These are phyloP conservation scores for Tachypleus tridentatus DNA, from an alignment of 1,140 invertebrate genomes.

Conservation along the genomic window DNA sequence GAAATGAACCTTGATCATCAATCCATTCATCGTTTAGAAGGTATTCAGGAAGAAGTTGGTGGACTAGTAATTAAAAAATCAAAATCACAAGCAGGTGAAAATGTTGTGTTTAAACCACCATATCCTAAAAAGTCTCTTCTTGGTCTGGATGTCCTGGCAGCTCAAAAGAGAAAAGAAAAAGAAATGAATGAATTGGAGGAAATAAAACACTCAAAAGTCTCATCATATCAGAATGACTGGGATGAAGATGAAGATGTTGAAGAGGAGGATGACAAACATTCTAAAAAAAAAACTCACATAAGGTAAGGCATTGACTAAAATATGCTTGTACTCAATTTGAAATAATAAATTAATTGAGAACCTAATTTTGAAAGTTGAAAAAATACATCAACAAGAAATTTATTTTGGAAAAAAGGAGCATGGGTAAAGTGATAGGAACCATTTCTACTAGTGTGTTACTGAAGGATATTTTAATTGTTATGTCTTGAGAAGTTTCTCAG, in stretches of 20 bases:
- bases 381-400: no score
- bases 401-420: no score
- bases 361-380: no score
- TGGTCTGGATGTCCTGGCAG: constrained; percentile 41
- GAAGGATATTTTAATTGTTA: no score
- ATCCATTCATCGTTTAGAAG: constrained; percentile 19
- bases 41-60: constrained; percentile 21
- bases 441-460: no score
- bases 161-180: constrained; percentile 26
- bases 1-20: neutral
- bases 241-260: neutral
- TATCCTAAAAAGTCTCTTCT: constrained; percentile 30
- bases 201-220: constrained; percentile 6
- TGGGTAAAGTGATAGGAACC: no score
- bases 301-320: neutral
- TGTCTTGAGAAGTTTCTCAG: no score
- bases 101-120: constrained; percentile 20
- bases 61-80: constrained; percentile 24
- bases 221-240: neutral
- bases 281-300: constrained; percentile 4
- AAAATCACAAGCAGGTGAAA: constrained; percentile 12
- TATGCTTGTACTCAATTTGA: neutral
- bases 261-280: constrained; percentile 19
- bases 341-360: no score
- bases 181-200: constrained; percentile 3